Base-by-base conservation (phyloP, 2,888 invertebrate species). In the Scotopteryx bipunctaria region DNA sequence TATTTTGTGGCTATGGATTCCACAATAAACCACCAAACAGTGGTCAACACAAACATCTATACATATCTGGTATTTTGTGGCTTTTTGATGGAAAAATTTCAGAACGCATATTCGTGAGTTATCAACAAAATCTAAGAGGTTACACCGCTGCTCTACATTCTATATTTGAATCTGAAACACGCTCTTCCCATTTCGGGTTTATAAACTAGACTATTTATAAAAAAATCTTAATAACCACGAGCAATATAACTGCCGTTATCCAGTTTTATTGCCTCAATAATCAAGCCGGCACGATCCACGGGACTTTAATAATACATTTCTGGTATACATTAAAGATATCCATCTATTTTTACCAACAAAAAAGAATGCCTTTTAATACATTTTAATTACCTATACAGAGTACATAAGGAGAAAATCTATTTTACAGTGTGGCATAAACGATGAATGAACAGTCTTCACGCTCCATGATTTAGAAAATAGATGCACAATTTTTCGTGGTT, bases 401-500 rank as follows among this genome's bases (percentile, higher is more conserved):
- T 45, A 56, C 50, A 45, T 35, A 41, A 45, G 44, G 44, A 57
- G 47, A 25, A 54, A 61, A 45, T 63, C 54, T 54, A 55, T 62
- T 56, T n/a, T 63, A 57, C 67, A 63, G 66, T 67, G 64, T 55
- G 64, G 73, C 75, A 73, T 74, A 70, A 79, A 73, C 69, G 65
- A 63, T 68, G 75, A 74, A 76, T 69, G 74, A 78, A 74, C 75
- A 72, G 33, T 81, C 81, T 83, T 83, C 76, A 76, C 77, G 78
- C 76, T 67, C 67, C 76, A 73, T 81, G 81, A 82, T 78, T 77
- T 73, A 73, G 76, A 75, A 79, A 82, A 83, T 83, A 83, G 80
- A 71, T 81, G 80, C 76, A 81, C 82, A 82, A 83, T 83, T 83
- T 83, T 85, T 86, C 81, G 73, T 77, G 74, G 82, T 81, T 77